A percentile compares a stretch with the other conserved stretches of the same genome.
Evolutionary conservation across 2,888 invertebrate species (phyloP).

Genomic region (Rhogogaster chlorosoma): DNA sequence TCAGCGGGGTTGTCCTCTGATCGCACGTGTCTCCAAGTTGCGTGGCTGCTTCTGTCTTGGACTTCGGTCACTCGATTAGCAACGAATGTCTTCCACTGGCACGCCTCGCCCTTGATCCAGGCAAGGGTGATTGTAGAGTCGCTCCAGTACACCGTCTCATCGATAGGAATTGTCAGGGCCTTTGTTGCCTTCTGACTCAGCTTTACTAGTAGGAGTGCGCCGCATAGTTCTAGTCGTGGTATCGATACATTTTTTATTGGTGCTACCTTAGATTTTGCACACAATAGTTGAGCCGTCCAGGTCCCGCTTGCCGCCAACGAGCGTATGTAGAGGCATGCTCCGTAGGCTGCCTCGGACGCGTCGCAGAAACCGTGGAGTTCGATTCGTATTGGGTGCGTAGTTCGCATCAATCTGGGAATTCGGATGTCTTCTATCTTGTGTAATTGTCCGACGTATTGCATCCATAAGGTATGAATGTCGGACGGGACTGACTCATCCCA

Average conservation of each 20-base stretch:
- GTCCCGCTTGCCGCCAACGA: not conserved
- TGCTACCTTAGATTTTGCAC: conserved; percentile 38
- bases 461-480: not conserved
- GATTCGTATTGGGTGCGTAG: not conserved
- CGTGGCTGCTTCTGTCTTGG: not conserved
- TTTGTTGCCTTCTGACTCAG: not conserved
- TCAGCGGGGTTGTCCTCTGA: conserved; percentile 57
- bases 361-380: conserved; percentile 57
- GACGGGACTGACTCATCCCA: not conserved
- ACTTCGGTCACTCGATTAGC: conserved; percentile 57
- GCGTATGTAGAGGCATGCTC: conserved; percentile 15
- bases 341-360: conserved; percentile 48
- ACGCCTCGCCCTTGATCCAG: conserved; percentile 11
- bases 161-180: not conserved
- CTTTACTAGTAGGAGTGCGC: conserved; percentile 2
- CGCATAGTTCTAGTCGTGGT: conserved; percentile 21
- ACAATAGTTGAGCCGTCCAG: not conserved
- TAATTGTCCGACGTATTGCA: too few relatives aligned
- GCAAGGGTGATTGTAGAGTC: conserved; percentile 15
- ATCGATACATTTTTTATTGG: not conserved
- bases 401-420: too few relatives aligned
- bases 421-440: too few relatives aligned
- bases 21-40: conserved; percentile 46
- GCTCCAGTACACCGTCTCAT: not conserved
- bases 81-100: conserved; percentile 50